Base-by-base conservation (phyloP, 2,888 invertebrate species). In the Harmothoe impar region DNA sequence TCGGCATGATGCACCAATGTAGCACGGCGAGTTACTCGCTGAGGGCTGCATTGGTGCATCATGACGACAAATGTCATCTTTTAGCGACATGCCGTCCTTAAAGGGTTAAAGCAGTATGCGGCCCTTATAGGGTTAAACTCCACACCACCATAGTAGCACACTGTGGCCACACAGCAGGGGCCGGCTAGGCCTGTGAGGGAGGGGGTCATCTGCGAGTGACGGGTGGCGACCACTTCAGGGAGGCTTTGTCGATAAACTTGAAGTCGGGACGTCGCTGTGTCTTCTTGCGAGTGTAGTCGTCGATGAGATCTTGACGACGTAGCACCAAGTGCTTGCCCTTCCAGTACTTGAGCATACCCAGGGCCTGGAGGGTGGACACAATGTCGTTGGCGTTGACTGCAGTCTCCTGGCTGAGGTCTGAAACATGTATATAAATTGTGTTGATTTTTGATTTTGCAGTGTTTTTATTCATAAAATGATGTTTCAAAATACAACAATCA, bases 271-370 rank as follows among this genome's bases (percentile, higher is more conserved):
- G 97, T 68, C 97, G 97, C 89, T 97, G 97, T 94, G 97, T 97
- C 92, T 98, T 97, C 90, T 98, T 97, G 90, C 98, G 98, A 91
- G 98, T 97, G 96, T 98, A 98, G 94, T 99, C 99, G 95, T 99
- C 99, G 93, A 99, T 97, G 91, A 99, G 98, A 96, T 99, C 99
- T 97, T 98, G 98, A 96, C 98, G 98, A 96, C 98, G 99, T 90
- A 99, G 97, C 89, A 99, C 98, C 94, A 99, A 98, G 96, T 99
- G 99, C 96, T 99, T 98, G 91, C 99, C 99, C 96, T 99, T 99
- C 99, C 99, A 99, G 96, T 99, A 99, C 96, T 99, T 99, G 97
- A 99, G 98, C 97, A 99, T 98, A 12, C 99, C 99, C 93, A 99
- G 96, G 29, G 98, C 98, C 95, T 99, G 99, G 77, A 99, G 96